phyloP scores from a whole-genome alignment of 2,797 vertebrate species.

The Acrocephalus scirpaceus region DNA sequence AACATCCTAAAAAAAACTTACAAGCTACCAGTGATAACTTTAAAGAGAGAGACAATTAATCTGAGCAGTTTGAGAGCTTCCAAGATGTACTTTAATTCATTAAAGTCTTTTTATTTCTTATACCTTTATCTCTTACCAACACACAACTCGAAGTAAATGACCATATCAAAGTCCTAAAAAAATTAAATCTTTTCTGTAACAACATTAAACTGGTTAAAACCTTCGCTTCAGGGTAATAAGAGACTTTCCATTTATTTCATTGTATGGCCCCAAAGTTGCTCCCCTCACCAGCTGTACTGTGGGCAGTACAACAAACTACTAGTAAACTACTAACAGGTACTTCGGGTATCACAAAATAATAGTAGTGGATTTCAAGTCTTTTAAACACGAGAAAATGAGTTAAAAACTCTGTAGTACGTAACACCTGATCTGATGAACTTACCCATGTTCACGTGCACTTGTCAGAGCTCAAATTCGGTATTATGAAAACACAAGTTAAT shows the following conservation, averaged over 20 bases:
- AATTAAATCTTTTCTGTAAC: background rate
- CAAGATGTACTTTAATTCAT: background rate
- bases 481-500: background rate
- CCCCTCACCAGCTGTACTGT: background rate
- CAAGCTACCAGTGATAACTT: background rate
- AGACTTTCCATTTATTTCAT: background rate
- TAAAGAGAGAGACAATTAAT: background rate
- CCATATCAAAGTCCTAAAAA: background rate
- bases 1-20: background rate
- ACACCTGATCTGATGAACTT: background rate
- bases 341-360: background rate
- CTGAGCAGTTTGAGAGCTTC: background rate
- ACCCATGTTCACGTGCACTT: background rate
- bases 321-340: background rate
- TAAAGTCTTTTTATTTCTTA: background rate
- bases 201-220: background rate
- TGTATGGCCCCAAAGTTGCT: fast-evolving
- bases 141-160: background rate
- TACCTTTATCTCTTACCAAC: background rate
- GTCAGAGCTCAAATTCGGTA: background rate
- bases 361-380: background rate
- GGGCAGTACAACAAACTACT: background rate
- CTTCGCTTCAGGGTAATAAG: background rate
- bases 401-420: background rate
- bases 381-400: background rate